phyloP scores from a whole-genome alignment of 2,113 vertebrate species.

The Himantopus leucocephalus region DNA sequence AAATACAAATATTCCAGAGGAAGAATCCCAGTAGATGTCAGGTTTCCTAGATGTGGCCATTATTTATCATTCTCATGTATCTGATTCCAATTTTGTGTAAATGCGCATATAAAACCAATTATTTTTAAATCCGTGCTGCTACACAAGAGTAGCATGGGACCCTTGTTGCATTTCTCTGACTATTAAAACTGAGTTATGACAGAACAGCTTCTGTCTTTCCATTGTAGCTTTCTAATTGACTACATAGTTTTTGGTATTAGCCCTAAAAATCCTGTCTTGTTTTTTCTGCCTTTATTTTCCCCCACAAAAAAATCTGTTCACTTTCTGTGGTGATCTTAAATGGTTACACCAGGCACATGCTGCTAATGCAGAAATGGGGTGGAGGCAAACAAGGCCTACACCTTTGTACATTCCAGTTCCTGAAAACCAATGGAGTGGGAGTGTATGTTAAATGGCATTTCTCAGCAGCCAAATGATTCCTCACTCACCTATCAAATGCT shows the following conservation, averaged over 20 bases:
- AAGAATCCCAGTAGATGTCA: not conserved
- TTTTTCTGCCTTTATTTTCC: not conserved
- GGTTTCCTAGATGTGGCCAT: not conserved
- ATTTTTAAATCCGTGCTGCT: not conserved
- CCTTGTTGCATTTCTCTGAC: not conserved
- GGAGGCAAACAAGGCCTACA: not conserved
- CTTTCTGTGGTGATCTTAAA: not conserved
- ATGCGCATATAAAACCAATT: not conserved
- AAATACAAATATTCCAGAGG: not conserved
- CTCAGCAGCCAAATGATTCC: not conserved
- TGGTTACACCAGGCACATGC: not conserved
- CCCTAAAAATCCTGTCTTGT: not conserved
- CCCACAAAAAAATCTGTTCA: not conserved
- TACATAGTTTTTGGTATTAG: not conserved
- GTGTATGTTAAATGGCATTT: not conserved
- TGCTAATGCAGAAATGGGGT: not conserved
- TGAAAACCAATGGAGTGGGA: not conserved
- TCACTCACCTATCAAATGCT: not conserved
- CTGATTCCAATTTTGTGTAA: not conserved
- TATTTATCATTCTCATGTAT: not conserved
- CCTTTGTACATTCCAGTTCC: not conserved
- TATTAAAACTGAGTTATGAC: not conserved
- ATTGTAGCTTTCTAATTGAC: not conserved
- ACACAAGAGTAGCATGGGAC: not conserved
- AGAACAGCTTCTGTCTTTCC: not conserved